Evolutionary conservation across 2,113 vertebrate genomes (phyloP).

Genomic region (Neogale vison): DNA sequence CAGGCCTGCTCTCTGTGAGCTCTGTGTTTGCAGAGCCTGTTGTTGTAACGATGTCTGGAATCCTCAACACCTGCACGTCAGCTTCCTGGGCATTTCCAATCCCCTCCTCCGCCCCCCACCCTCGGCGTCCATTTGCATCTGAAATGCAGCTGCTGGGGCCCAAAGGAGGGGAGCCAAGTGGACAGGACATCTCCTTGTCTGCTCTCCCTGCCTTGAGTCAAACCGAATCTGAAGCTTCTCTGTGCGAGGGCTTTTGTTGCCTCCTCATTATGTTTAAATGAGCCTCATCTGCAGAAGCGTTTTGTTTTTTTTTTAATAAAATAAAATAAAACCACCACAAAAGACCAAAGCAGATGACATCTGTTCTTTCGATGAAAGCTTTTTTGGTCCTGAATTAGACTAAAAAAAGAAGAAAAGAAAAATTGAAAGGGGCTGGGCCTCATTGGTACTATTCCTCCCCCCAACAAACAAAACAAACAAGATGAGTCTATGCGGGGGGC

Average conservation of each 20-base stretch:
- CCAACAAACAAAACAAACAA: slow-evolving; percentile 27
- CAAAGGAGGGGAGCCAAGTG: background rate
- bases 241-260: slow-evolving; percentile 55
- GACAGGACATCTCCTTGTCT: slow-evolving; percentile 74
- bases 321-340: slow-evolving; percentile 77
- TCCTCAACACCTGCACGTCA: slow-evolving; percentile 83
- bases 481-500: background rate
- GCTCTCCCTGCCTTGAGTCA: slow-evolving; percentile 30
- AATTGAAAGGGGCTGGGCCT: background rate
- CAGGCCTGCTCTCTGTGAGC: slow-evolving; percentile 59
- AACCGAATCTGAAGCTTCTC: slow-evolving; percentile 52
- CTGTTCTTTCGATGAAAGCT: slow-evolving; percentile 76
- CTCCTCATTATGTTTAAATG: slow-evolving; percentile 80
- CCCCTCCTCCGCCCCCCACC: background rate
- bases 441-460: background rate
- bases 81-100: slow-evolving; percentile 80
- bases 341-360: slow-evolving; percentile 78
- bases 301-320: slow-evolving; percentile 61
- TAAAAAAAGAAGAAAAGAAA: background rate
- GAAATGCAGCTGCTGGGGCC: slow-evolving; percentile 81
- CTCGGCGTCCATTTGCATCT: slow-evolving; percentile 76
- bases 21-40: slow-evolving; percentile 55
- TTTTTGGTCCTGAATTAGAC: slow-evolving; percentile 73
- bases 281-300: slow-evolving; percentile 66
- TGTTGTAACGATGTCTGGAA: slow-evolving; percentile 79